Evolutionary conservation across 2,888 invertebrate species (phyloP), one percentile per base, ranked within the genome.

Genomic region (Malthinus flaveolus): DNA sequence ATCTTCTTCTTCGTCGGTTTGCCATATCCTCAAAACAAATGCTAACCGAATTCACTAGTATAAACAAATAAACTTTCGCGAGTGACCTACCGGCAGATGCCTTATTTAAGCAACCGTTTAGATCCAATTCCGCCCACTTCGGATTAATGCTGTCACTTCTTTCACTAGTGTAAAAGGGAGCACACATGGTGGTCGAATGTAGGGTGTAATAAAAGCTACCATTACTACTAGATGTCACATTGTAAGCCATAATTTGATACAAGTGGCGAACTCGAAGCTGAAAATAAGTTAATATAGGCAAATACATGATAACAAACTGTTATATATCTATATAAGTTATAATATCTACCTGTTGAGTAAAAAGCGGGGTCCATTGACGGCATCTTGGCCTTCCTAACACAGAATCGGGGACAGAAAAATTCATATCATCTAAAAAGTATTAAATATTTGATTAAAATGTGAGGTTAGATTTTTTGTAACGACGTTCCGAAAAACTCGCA

Each of bases 81-180:
- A 13, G 46, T 47, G 44, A 49, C 13, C 11, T 60, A 71, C 71
- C 72, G 39, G 73, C 69, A 46, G 76, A 71, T 56, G 79, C 82
- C 47, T 83, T 81, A 67, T 82, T 81, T 39, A 82, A 74, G 66
- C 83, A 77, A 60, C 79, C 81, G 76, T 85, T 85, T 73, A 87
- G 83, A 75, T 89, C 88, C 58, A 93, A 85, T 75, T 91, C 91
- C 67, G 87, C 83, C 93, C 93, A 94, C 76, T 89, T 89, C 3
- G 90, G 89, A 78, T 89, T 88, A 13, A 84, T 83, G 11, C 86
- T 86, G 48, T 83, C 83, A 62, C 90, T 81, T 70, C 85, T 84
- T 75, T 93, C 91, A 69, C 93, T 93, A 0, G 90, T 91, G 71
- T 91, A 94, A 72, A 93, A 89, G 0, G 93, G 91, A 5, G 91